Percentiles rank a stretch among this genome's conserved stretches.
Evolutionary conservation across 2,888 invertebrate genomes (phyloP).

Genomic region (Pegoplata infirma): DNA sequence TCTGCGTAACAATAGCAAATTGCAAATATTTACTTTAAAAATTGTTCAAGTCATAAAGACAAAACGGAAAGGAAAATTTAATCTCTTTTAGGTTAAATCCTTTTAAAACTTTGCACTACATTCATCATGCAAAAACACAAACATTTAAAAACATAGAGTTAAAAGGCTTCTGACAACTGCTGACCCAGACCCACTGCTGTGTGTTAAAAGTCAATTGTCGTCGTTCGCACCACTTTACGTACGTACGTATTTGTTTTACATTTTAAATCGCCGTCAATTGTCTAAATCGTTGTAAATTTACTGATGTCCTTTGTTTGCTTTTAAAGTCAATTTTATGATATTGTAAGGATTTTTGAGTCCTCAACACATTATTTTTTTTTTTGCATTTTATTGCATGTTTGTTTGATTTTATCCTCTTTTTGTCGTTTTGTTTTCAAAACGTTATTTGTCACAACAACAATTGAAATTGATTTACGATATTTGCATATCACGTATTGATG

Average conservation of each 20-base stretch:
- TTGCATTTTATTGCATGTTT: conserved; percentile 47
- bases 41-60: conserved; percentile 24
- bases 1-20: conserved; percentile 66
- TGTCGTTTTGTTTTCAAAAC: conserved; percentile 23
- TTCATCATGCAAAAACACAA: no score
- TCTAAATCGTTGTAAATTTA: conserved; percentile 1
- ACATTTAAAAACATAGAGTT: neutral
- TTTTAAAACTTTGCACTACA: conserved; percentile 35
- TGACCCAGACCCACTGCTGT: conserved; percentile 32
- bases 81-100: conserved; percentile 54
- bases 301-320: conserved; percentile 14
- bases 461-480: conserved; percentile 58
- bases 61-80: conserved; percentile 43
- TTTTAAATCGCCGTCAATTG: conserved; percentile 2
- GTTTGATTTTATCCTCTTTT: conserved; percentile 25
- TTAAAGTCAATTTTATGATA: conserved; percentile 9
- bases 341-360: neutral
- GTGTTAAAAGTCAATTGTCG: conserved; percentile 25
- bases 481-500: conserved; percentile 51
- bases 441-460: conserved; percentile 34
- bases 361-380: conserved; percentile 19
- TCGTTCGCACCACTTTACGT: conserved; percentile 10
- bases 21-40: conserved; percentile 69
- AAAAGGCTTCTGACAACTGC: conserved; percentile 9
- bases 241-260: neutral